Base-by-base conservation (phyloP, 2,113 vertebrate genomes). In the Maccullochella peelii region DNA sequence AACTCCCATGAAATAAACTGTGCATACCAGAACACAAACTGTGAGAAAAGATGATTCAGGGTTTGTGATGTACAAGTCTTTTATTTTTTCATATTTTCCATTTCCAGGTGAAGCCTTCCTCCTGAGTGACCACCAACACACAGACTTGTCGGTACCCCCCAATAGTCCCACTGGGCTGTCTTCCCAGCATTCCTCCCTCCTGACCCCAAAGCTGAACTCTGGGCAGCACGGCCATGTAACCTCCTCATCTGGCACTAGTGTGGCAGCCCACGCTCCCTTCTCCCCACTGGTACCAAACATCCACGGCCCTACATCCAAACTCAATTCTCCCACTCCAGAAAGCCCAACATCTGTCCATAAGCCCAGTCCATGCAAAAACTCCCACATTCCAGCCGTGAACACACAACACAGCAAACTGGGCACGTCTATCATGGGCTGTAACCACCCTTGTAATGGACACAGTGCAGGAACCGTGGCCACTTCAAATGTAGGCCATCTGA, bases 61-160 rank as follows among this genome's bases (percentile, higher is more conserved):
- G 12, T 62, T 52, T 55, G 21, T 62, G 50, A 71, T 50, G 23
- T 58, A 9, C 0, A 38, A 40, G 2, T 49, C 25, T 12, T 54
- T 69, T 27, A 2, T 33, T 30, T 79, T 5, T 80, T 71, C 0
- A 11, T 50, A 7, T 57, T 80, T 65, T 94, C 82, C 15, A 18
- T 84, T 44, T 33, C 33, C 90, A 97, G 96, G 96, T 89, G 95
- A 96, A 95, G 97, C 96, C 93, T 98, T 98, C 94, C 97, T 97
- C 91, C 95, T 97, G 90, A 96, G 87, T 83, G 98, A 99, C 89
- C 97, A 97, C 88, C 97, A 96, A 94, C 96, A 97, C 90, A 95
- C 97, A 88, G 98, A 99, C 95, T 96, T 99, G 93, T 98, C 98
- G 66, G 98, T 97, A 94, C 98, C 98, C 71, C 98, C 98, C 88